Base-by-base conservation (phyloP, 64 coral and sea anemone species). In the Dendrophyllia cribrosa region DNA sequence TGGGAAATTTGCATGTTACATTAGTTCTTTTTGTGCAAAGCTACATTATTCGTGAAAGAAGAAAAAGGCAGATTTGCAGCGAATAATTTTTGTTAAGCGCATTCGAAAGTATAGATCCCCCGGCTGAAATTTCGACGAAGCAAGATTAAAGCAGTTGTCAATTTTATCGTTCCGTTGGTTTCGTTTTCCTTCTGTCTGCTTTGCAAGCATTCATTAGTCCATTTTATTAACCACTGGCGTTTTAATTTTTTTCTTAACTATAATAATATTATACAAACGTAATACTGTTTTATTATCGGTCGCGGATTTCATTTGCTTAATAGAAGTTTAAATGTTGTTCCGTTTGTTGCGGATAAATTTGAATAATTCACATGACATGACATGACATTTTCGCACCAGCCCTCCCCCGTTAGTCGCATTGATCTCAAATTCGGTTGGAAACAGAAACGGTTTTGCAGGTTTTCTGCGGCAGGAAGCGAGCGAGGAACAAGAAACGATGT, bases 151-250 rank as follows among this genome's bases (percentile, higher is more conserved):
- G 55, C 7, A 58, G 55, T 13, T 58, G 55, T 58, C 55, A 58
- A 9, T 13, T 58, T 58, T 58, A 9, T 58, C 55, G 7, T 58
- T 58, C 66, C 16, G 23, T 22, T 20, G 19, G 2, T 8, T 22
- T 22, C 7, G 0, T 23, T 69, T 69, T 3, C n/a, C 6, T 43
- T 51, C 7, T 24, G 75, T 0, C 49, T 23, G 19, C 23, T 24
- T 53, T 56, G 9, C 48, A 23, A 12, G n/a, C 79, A 49, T 22
- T 56, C 14, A 17, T 78, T 22, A 23, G 51, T 26, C 20, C 51
- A 78, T 25, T 80, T 80, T 61, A 61, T 60, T 80, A 80, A 80
- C 60, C 77, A 80, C 22, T 22, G 13, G 55, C 26, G 77, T 17
- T 80, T 61, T 5, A 62, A 44, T 80, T 80, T 21, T 67, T 34